Base-by-base conservation (phyloP, 2,797 vertebrate genomes). In the Coilia nasus region DNA sequence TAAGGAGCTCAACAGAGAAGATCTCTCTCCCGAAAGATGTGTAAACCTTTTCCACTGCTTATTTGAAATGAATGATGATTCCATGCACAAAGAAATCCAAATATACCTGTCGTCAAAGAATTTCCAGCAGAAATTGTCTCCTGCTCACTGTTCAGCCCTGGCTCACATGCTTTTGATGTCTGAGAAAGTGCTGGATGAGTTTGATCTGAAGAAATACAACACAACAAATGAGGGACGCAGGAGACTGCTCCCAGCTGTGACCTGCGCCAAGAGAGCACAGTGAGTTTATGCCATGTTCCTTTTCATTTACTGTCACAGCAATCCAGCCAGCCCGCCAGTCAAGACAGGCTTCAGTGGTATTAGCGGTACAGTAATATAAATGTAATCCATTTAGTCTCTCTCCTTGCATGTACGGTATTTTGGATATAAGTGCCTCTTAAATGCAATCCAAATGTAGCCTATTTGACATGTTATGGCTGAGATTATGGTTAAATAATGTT, bases 111-210 rank as follows among this genome's bases (percentile, higher is more conserved):
- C 60, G 5, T 23, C 60, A n/a, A 64, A 25, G n/a, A 23, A 64
- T 64, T 64, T 64, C n/a, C n/a, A 64, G 12, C n/a, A 23, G n/a
- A n/a, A 2, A 0, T 10, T 64, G 60, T 64, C 60, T 64, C 60
- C n/a, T 25, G 60, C 60, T 64, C 60, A 64, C 60, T 64, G 60
- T 25, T 64, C 60, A 64, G 60, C 60, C n/a, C 60, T 64, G n/a
- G 60, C 60, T 3, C 60, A 64, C 60, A 25, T 64, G 11, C 60
- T 64, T 64, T n/a, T 64, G 60, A 64, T 64, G 60, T 64, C 60
- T 25, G n/a, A 64, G 23, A n/a, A 64, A n/a, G 23, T 25, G 50
- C 50, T 54, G 7, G 50, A 54, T 54, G 50, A 54, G 50, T 54
- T 54, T 54, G 50, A 54, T 7, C 50, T 54, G 50, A 54, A 54